phyloP scores from a whole-genome alignment of 2,113 vertebrate genomes.

The Proterorhinus semilunaris region DNA sequence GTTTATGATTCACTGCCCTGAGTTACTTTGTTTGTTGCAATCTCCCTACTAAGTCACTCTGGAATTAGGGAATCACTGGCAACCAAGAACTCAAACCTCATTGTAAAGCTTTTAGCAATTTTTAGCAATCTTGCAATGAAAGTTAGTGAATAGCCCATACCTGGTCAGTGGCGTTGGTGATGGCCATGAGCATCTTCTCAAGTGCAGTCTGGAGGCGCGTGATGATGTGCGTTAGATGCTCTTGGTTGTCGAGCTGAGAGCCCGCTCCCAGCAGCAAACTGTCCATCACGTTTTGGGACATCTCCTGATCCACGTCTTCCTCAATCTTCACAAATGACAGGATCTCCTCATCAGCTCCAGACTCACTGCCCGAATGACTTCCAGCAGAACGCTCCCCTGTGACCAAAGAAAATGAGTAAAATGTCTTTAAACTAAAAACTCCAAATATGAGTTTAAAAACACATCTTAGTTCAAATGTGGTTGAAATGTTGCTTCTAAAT shows the following conservation, averaged over 20 bases:
- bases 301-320: conserved; percentile 73
- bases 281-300: conserved; percentile 77
- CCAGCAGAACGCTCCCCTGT: conserved; percentile 40
- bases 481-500: no score
- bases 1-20: background rate
- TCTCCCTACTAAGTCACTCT: background rate
- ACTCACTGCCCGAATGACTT: conserved; percentile 57
- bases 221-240: conserved; percentile 81
- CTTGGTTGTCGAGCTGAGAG: conserved; percentile 83
- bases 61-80: background rate
- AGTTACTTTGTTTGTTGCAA: background rate
- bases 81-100: background rate
- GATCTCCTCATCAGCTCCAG: conserved; percentile 54
- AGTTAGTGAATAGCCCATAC: conserved; percentile 62
- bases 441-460: background rate
- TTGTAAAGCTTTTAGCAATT: background rate
- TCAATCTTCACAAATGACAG: conserved; percentile 72
- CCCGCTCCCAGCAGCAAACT: conserved; percentile 73
- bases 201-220: conserved; percentile 86
- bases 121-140: background rate
- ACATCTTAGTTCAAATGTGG: background rate
- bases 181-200: conserved; percentile 89
- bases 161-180: conserved; percentile 87
- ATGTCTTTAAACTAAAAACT: no score
- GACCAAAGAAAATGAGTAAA: conserved; percentile 9